These are phyloP conservation scores for Dryococelus australis DNA, from an alignment of 2,888 invertebrate species.

Conservation along the genomic window DNA sequence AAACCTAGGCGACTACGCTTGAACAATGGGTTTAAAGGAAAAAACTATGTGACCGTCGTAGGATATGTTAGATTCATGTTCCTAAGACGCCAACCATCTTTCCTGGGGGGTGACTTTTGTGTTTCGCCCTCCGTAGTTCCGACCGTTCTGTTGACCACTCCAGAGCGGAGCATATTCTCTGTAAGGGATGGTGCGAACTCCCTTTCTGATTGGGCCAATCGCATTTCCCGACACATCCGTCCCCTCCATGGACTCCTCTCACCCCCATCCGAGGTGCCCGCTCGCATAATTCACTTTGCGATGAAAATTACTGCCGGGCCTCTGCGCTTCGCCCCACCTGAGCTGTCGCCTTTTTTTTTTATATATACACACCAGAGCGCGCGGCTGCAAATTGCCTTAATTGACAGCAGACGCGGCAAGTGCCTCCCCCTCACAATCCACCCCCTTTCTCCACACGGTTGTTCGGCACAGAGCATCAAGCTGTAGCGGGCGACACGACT, in stretches of 20 bases:
- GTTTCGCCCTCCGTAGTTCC: no score
- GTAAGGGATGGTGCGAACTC: no score
- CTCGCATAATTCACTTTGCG: neutral
- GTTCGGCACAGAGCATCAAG: no score
- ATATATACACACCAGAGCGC: neutral
- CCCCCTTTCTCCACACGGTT: neutral
- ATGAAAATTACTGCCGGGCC: neutral
- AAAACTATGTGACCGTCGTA: no score
- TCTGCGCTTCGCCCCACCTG: neutral
- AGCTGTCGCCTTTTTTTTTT: neutral
- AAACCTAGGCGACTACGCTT: no score
- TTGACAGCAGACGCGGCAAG: neutral
- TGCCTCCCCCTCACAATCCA: neutral
- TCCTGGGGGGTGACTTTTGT: no score
- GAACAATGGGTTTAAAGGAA: no score
- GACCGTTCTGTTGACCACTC: no score
- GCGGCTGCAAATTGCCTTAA: neutral
- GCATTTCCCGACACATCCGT: neutral
- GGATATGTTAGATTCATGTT: no score
- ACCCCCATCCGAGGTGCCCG: neutral
- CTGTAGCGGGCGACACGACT: no score
- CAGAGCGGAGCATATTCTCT: no score
- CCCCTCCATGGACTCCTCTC: neutral
- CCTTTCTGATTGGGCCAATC: neutral
- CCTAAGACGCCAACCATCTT: no score